These are phyloP conservation scores for Herpetotheres cachinnans DNA, from an alignment of 2,113 vertebrate genomes.

Conservation along the genomic window DNA sequence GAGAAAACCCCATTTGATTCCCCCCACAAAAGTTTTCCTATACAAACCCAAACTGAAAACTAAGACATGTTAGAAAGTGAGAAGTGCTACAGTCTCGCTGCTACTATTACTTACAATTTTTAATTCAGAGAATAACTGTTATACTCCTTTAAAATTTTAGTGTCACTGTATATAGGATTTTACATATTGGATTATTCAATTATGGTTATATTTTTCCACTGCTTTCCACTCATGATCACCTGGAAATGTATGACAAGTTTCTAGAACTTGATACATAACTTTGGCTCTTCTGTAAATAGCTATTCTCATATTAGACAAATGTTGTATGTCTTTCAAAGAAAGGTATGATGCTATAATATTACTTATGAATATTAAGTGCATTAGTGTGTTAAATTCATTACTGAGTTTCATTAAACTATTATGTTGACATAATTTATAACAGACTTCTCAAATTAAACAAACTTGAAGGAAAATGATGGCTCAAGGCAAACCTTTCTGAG, in stretches of 20 bases:
- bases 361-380: neutral
- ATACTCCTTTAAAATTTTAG: neutral
- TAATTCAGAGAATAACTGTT: neutral
- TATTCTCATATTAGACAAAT: neutral
- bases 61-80: neutral
- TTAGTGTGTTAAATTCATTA: neutral
- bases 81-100: neutral
- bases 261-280: neutral
- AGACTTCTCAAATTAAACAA: neutral
- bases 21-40: neutral
- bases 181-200: neutral
- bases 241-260: neutral
- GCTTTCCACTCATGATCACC: neutral
- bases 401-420: neutral
- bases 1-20: neutral
- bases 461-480: neutral
- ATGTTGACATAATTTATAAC: neutral
- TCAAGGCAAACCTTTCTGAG: neutral
- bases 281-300: neutral
- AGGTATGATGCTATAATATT: neutral
- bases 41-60: neutral
- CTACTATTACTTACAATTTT: neutral
- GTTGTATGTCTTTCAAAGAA: neutral
- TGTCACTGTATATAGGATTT: neutral
- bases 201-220: neutral